Evolutionary conservation across 2,113 vertebrate genomes (phyloP).

Genomic region (Oryctolagus cuniculus): mOryCun1.1 NC_091433.1:181884001-181884500

Average conservation of each 20-base stretch:
- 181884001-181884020: not conserved
- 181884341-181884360: conserved; percentile 10
- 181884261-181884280: not conserved
- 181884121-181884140: not conserved
- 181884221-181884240: not conserved
- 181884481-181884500: not conserved
- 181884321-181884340: not conserved
- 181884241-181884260: not conserved
- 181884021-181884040: not conserved
- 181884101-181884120: conserved; percentile 1
- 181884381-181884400: not conserved
- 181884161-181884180: not conserved
- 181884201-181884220: not conserved
- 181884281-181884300: not conserved
- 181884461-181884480: not conserved
- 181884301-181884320: conserved; percentile 17
- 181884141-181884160: conserved; percentile 15
- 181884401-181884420: not conserved
- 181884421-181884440: not conserved
- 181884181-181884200: not conserved
- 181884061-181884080: not conserved
- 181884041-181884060: not conserved
- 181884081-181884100: not conserved
- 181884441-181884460: not conserved
- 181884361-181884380: not conserved